Percentiles rank a stretch among this genome's conserved stretches.
Conservation (phyloP, 2,797 vertebrate species). For the Rhynchonycteris naso region DNA sequence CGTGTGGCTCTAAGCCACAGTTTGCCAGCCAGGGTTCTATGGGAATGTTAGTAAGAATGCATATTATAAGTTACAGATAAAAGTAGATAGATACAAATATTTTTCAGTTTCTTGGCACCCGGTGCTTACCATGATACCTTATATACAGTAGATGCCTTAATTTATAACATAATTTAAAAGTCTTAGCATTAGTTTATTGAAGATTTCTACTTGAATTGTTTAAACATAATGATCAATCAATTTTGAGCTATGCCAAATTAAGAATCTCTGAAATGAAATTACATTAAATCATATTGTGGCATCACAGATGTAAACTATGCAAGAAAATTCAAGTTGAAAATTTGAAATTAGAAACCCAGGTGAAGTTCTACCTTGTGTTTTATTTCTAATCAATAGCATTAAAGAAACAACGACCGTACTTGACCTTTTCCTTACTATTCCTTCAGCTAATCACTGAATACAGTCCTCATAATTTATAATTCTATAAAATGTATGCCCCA, state of each 20-base stretch:
- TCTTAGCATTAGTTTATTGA: not conserved
- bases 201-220: not conserved
- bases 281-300: not conserved
- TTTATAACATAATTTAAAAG: not conserved
- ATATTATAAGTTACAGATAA: not conserved
- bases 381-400: not conserved
- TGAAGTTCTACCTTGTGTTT: constrained; percentile 32
- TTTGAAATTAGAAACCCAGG: constrained; percentile 18
- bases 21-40: too few species aligned
- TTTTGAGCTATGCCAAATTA: not conserved
- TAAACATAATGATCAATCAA: not conserved
- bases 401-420: not conserved
- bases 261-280: constrained; percentile 32
- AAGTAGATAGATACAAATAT: not conserved
- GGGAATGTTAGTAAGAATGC: not conserved
- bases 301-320: not conserved
- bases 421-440: not conserved
- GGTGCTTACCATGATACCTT: not conserved
- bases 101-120: not conserved
- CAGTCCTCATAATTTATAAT: not conserved
- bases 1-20: too few species aligned
- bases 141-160: not conserved
- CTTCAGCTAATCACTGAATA: constrained; percentile 31
- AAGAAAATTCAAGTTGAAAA: constrained; percentile 5
- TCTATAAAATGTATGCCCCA: not conserved